Base-by-base conservation (phyloP, 2,113 vertebrate genomes). In the Neodontobutis hainanensis region DNA sequence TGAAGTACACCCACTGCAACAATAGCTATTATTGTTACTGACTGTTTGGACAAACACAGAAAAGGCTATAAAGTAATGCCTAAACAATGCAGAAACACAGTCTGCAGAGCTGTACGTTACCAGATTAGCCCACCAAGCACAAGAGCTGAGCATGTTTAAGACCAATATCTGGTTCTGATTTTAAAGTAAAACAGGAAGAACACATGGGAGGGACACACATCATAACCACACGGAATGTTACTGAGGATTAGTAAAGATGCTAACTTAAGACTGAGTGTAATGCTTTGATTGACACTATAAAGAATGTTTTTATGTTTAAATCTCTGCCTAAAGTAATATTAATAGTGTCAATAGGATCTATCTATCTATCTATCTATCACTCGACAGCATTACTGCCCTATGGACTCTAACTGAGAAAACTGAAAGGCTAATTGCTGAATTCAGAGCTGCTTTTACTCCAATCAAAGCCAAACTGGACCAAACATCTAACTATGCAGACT, bases 1-100 rank as follows among this genome's bases (percentile, higher is more conserved):
- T 78, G 71, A 63, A 55, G 70, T 67, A 49, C 49, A 78, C 88
- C 88, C 73, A 74, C 36, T 56, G 35, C 36, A 81, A 89, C 84
- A 89, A 83, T 82, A 58, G 36, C 14, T 68, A n/a, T n/a, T 73
- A 85, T 81, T 88, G 86, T 87, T 78, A n/a, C n/a, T n/a, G n/a
- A n/a, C n/a, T 73, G 64, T 56, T 58, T 62, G 73, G 68, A 84
- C 40, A 14, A 64, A 68, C 56, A 70, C 43, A 73, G 59, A 80
- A 70, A 61, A n/a, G 27, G 58, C 83, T 85, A 80, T 84, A 19
- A 56, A 76, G 49, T 8, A 61, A 78, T 70, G 83, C 82, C 77
- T 68, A 80, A 51, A 14, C 50, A 42, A 5, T 72, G 46, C 58
- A 47, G 48, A 61, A 73, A 51, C 53, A 55, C 45, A 53, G 60